These are phyloP conservation scores for Drosophila neutralis DNA, from an alignment of 2,888 invertebrate genomes.

Conservation along the genomic window DNA sequence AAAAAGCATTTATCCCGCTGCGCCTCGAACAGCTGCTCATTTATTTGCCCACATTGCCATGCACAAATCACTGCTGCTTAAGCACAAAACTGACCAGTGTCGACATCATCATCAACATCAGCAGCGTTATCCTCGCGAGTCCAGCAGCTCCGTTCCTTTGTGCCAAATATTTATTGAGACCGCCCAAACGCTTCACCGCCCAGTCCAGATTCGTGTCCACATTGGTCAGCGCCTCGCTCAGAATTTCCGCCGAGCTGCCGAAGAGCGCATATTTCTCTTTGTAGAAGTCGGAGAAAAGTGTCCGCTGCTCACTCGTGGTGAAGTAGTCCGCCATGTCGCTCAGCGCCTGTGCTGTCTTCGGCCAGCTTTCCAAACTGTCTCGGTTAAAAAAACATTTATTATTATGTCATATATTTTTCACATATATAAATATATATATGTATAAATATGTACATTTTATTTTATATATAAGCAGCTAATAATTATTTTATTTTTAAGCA, in stretches of 20 bases:
- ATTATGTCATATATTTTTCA: background rate
- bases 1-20: slow-evolving; percentile 74
- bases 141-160: slow-evolving; percentile 52
- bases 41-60: slow-evolving; percentile 28
- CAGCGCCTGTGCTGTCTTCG: slow-evolving; percentile 61
- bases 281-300: slow-evolving; percentile 59
- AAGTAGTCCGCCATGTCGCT: slow-evolving; percentile 70
- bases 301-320: slow-evolving; percentile 68
- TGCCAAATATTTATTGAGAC: slow-evolving; percentile 62
- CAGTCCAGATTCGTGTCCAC: slow-evolving; percentile 80
- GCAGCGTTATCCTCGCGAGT: slow-evolving; percentile 5
- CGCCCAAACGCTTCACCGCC: slow-evolving; percentile 67
- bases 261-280: slow-evolving; percentile 48
- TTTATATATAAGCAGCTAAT: too few relatives aligned
- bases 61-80: slow-evolving; percentile 41
- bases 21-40: slow-evolving; percentile 27
- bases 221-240: slow-evolving; percentile 61
- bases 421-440: too few relatives aligned
- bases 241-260: slow-evolving; percentile 50
- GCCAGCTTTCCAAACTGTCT: slow-evolving; percentile 69
- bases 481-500: background rate
- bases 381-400: background rate
- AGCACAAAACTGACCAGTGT: slow-evolving; percentile 32
- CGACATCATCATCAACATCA: slow-evolving; percentile 29
- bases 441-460: too few relatives aligned